A percentile compares a stretch with the other conserved stretches of the same genome.
phyloP scores from a whole-genome alignment of 2,113 vertebrate species.

The Castor canadensis region DNA sequence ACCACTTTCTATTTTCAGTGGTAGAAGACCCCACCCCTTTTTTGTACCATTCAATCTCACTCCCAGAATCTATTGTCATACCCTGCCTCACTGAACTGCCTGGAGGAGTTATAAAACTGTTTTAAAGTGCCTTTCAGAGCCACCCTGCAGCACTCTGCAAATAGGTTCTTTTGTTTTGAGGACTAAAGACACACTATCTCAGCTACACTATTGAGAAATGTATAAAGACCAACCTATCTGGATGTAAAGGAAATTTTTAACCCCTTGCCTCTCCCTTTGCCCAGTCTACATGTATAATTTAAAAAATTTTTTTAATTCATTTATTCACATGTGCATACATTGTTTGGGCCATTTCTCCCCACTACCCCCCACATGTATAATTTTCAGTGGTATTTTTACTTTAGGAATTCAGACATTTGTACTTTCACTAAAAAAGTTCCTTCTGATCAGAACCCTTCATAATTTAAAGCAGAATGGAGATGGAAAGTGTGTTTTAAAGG shows the following conservation, averaged over 20 bases:
- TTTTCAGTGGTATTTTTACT: conserved; percentile 54
- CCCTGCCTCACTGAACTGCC: conserved; percentile 32
- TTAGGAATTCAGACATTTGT: conserved; percentile 55
- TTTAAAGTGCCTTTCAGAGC: conserved; percentile 54
- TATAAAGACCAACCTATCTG: conserved; percentile 31
- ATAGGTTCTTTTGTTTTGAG: conserved; percentile 70
- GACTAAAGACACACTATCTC: conserved; percentile 45
- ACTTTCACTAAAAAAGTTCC: conserved; percentile 24
- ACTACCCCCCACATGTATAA: not conserved
- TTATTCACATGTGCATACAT: no score
- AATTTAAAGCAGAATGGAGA: conserved; percentile 20
- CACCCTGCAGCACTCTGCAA: conserved; percentile 51
- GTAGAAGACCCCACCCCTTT: not conserved
- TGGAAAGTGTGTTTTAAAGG: conserved; percentile 41
- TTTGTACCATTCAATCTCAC: conserved; percentile 51
- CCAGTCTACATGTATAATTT: conserved; percentile 26
- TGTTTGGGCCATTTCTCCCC: no score
- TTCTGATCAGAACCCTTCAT: conserved; percentile 15
- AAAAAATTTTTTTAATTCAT: no score
- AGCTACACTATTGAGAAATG: conserved; percentile 53
- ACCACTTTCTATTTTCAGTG: conserved; percentile 51
- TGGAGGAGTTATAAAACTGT: conserved; percentile 41
- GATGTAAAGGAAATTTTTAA: conserved; percentile 47
- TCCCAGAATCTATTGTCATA: conserved; percentile 64
- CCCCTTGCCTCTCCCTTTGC: not conserved